These are phyloP conservation scores for Poeciliopsis gracilis DNA, from an alignment of 2,797 vertebrate species.

Conservation along the genomic window DNA sequence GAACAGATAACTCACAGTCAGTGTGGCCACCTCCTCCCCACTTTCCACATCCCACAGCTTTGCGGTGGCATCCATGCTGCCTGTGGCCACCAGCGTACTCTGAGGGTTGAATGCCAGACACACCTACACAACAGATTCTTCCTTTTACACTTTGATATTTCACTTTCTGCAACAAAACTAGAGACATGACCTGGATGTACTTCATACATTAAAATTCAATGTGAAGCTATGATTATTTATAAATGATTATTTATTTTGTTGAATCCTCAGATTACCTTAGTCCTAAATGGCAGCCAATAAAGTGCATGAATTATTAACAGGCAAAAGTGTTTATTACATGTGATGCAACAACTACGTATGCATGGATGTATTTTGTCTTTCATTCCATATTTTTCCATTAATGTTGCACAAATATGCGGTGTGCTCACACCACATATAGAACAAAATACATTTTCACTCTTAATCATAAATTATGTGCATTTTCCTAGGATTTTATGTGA, in stretches of 20 bases:
- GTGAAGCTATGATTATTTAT: not conserved
- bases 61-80: slow-evolving; percentile 92
- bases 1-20: slow-evolving; percentile 79
- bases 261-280: not conserved
- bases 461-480: not conserved
- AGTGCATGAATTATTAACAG: not conserved
- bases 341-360: not conserved
- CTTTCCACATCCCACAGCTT: slow-evolving; percentile 91
- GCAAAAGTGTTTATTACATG: not conserved
- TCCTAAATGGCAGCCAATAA: not conserved
- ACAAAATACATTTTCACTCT: not conserved
- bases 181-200: not conserved
- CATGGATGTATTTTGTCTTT: not conserved
- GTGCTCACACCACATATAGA: not conserved
- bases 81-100: slow-evolving; percentile 93
- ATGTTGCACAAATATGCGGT: not conserved
- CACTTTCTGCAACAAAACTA: not conserved
- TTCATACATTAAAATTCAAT: not conserved
- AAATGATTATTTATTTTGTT: not conserved
- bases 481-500: not conserved
- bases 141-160: slow-evolving; percentile 15
- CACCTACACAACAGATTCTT: slow-evolving; percentile 78
- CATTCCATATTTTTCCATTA: not conserved
- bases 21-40: slow-evolving; percentile 86
- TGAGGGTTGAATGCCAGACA: slow-evolving; percentile 95